phyloP scores from a whole-genome alignment of 2,888 invertebrate genomes.

The Anarsia innoxiella region DNA sequence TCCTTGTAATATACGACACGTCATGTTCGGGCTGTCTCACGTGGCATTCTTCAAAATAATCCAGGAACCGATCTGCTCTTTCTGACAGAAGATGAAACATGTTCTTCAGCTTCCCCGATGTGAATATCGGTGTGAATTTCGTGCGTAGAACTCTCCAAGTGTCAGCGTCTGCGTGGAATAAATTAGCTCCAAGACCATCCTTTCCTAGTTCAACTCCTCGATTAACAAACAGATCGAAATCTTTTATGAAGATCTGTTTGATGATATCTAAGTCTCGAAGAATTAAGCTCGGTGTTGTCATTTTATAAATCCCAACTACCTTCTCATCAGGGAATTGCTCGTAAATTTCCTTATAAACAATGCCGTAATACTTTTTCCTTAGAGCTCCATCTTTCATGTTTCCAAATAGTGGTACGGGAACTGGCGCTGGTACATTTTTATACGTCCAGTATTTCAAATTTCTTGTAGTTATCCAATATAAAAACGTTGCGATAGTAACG shows the following conservation, averaged over 20 bases:
- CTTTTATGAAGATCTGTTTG: slow-evolving; percentile 43
- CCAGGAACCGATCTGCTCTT: slow-evolving; percentile 29
- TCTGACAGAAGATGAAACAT: slow-evolving; percentile 40
- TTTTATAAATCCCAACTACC: slow-evolving; percentile 41
- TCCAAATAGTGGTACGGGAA: slow-evolving; percentile 36
- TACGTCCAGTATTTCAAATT: slow-evolving; percentile 42
- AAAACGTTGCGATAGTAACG: background rate
- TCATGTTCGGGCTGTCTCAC: slow-evolving; percentile 17
- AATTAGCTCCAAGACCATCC: slow-evolving; percentile 34
- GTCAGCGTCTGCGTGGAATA: slow-evolving; percentile 41
- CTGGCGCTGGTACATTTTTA: slow-evolving; percentile 30
- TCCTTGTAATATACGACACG: slow-evolving; percentile 28
- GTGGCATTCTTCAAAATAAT: slow-evolving; percentile 21
- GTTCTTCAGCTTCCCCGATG: slow-evolving; percentile 43
- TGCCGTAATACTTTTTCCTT: slow-evolving; percentile 22
- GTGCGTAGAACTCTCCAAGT: slow-evolving; percentile 39
- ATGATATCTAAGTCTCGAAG: slow-evolving; percentile 43
- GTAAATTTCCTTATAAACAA: slow-evolving; percentile 32
- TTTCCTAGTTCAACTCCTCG: slow-evolving; percentile 40
- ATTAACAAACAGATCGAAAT: slow-evolving; percentile 39
- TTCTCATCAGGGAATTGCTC: slow-evolving; percentile 36
- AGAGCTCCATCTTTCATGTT: slow-evolving; percentile 31
- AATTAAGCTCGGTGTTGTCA: slow-evolving; percentile 35
- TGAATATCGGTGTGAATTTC: slow-evolving; percentile 43
- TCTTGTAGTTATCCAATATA: slow-evolving; percentile 35